Conservation (phyloP, 2,888 invertebrate genomes). For the Cryptus armator region DNA sequence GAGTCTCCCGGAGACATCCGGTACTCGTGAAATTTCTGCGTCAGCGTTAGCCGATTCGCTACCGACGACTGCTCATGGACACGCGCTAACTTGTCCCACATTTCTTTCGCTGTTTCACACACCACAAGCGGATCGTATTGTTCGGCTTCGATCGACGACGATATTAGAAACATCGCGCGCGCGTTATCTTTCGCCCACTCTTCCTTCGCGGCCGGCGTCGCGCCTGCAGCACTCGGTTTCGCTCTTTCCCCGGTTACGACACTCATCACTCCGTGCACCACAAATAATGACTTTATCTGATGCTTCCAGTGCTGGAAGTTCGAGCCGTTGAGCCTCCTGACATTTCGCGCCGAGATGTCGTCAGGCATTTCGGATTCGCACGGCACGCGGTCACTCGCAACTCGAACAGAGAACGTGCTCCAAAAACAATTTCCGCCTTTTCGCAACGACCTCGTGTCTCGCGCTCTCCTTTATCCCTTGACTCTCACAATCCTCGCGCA, state of each 20-base stretch:
- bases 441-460: conserved; percentile 12
- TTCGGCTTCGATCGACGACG: conserved; percentile 61
- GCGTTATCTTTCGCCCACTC: conserved; percentile 40
- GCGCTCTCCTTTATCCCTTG: neutral
- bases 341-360: conserved; percentile 39
- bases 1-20: conserved; percentile 60
- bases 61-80: conserved; percentile 64
- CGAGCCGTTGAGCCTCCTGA: conserved; percentile 55
- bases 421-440: too few relatives aligned
- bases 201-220: conserved; percentile 14
- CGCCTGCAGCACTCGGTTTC: neutral
- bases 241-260: neutral
- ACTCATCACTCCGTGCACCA: conserved; percentile 29
- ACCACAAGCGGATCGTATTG: conserved; percentile 62
- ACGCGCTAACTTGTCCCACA: conserved; percentile 42
- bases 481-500: neutral
- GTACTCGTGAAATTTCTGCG: conserved; percentile 53
- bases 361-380: conserved; percentile 50
- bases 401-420: neutral
- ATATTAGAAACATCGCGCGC: conserved; percentile 54
- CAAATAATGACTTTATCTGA: conserved; percentile 49
- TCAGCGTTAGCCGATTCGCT: conserved; percentile 49
- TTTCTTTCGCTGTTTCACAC: conserved; percentile 65
- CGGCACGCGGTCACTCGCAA: neutral
- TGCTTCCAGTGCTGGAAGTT: conserved; percentile 61